Evolutionary conservation across 2,797 vertebrate species (phyloP).

Genomic region (Chloroceryle inda): DNA sequence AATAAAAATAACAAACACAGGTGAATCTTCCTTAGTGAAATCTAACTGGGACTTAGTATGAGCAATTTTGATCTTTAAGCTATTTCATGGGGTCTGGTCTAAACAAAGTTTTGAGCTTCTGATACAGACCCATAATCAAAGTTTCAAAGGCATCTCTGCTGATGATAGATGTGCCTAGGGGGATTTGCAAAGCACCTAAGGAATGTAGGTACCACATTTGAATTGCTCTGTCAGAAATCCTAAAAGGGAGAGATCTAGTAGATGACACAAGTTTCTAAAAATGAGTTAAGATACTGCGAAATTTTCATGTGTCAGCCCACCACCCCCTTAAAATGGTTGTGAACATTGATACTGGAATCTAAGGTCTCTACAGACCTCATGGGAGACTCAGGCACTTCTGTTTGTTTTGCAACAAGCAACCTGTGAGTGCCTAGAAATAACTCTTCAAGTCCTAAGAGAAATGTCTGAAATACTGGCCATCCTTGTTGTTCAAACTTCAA

Average conservation of each 20-base stretch:
- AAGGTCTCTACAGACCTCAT: background rate
- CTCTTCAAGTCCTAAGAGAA: background rate
- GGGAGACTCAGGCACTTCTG: fast-evolving
- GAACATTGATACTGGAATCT: background rate
- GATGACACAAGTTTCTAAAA: background rate
- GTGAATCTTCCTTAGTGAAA: background rate
- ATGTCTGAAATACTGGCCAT: background rate
- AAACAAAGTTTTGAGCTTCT: background rate
- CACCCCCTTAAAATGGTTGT: background rate
- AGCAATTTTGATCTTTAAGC: background rate
- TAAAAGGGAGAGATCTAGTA: background rate
- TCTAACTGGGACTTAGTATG: background rate
- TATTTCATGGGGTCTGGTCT: background rate
- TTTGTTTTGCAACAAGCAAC: background rate
- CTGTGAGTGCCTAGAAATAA: background rate
- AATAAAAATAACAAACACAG: background rate
- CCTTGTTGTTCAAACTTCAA: background rate
- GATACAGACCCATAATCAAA: background rate
- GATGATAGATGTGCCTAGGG: background rate
- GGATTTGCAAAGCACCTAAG: background rate
- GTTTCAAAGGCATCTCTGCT: background rate
- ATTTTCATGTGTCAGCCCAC: background rate
- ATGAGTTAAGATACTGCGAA: background rate
- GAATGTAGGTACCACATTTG: background rate
- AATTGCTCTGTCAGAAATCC: background rate